Evolutionary conservation across 2,797 vertebrate species (phyloP).

Genomic region (Limosa lapponica): DNA sequence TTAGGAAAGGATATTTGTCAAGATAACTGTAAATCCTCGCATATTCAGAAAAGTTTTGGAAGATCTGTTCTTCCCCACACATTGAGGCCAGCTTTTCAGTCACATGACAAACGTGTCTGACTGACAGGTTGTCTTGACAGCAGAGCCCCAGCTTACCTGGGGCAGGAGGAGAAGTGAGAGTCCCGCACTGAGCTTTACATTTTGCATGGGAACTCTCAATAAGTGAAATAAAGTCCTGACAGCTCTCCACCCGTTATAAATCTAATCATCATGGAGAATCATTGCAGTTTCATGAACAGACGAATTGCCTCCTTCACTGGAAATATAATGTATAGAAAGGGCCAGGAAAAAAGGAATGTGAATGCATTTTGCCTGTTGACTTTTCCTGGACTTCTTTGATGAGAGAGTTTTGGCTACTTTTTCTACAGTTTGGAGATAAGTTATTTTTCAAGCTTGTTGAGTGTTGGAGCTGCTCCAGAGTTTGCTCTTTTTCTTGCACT

Average conservation of each 20-base stretch:
- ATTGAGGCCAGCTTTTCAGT: not conserved
- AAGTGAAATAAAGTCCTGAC: not conserved
- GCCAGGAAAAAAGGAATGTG: not conserved
- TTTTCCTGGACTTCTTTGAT: not conserved
- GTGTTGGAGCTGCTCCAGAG: not conserved
- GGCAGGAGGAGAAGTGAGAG: not conserved
- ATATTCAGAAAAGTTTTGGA: not conserved
- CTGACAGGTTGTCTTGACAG: not conserved
- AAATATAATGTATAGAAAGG: not conserved
- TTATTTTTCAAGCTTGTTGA: not conserved
- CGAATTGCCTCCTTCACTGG: not conserved
- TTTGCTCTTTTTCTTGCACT: not conserved
- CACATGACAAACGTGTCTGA: not conserved
- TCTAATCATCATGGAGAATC: not conserved
- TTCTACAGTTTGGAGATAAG: not conserved
- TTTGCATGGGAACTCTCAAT: not conserved
- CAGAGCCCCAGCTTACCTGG: not conserved
- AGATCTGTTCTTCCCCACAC: not conserved
- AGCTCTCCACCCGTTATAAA: not conserved
- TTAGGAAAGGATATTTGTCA: not conserved
- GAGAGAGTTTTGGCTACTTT: not conserved
- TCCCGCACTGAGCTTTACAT: not conserved
- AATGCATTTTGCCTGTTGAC: not conserved
- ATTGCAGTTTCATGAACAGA: not conserved
- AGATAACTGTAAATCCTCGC: not conserved